A percentile compares a stretch with the other conserved stretches of the same genome.
Evolutionary conservation across 2,113 vertebrate species (phyloP).

Genomic region (Cichladusa arquata): DNA sequence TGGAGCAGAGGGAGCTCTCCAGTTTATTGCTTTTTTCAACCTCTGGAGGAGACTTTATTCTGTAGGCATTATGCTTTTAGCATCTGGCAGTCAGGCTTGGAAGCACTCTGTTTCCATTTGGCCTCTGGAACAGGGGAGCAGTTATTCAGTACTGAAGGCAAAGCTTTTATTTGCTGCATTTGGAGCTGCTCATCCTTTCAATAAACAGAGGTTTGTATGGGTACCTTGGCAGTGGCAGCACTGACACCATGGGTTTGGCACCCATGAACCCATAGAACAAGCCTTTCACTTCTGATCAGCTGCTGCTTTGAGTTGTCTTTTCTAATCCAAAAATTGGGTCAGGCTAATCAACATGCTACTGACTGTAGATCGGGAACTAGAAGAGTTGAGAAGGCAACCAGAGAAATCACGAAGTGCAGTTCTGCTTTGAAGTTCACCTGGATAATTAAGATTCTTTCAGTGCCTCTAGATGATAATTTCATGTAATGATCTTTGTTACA

Average conservation of each 20-base stretch:
- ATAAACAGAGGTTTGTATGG: not conserved
- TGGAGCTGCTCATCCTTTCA: not conserved
- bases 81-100: not conserved
- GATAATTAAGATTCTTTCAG: not conserved
- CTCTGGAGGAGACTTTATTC: not conserved
- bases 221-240: not conserved
- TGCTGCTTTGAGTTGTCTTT: not conserved
- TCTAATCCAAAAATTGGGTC: not conserved
- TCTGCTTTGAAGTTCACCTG: conserved; percentile 20
- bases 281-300: not conserved
- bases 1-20: not conserved
- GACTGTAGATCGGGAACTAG: not conserved
- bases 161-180: not conserved
- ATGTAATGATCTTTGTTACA: conserved; percentile 34
- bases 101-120: not conserved
- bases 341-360: not conserved
- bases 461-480: not conserved
- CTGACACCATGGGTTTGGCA: not conserved
- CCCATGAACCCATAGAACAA: not conserved
- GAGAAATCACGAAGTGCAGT: not conserved
- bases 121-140: not conserved
- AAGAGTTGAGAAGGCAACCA: not conserved
- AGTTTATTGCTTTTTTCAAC: not conserved
- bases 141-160: not conserved
- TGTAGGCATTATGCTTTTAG: not conserved